A percentile compares a stretch with the other conserved stretches of the same genome.
Conservation (phyloP, 2,888 invertebrate genomes). For the Gasteruption jaculator region DNA sequence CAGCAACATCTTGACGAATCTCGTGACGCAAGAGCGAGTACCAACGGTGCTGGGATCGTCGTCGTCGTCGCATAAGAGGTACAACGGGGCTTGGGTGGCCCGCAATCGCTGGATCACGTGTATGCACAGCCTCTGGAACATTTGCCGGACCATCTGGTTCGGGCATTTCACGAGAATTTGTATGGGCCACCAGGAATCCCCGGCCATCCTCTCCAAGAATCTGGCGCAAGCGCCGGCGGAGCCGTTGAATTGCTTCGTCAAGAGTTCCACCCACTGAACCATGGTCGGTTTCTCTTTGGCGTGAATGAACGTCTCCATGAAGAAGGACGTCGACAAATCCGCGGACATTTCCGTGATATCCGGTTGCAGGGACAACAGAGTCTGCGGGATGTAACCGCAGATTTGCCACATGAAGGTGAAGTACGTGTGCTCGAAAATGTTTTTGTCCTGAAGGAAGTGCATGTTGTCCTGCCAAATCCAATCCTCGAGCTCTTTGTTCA, state of each 20-base stretch:
- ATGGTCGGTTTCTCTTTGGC: slow-evolving; percentile 97
- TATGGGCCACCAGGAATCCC: slow-evolving; percentile 94
- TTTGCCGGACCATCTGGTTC: slow-evolving; percentile 94
- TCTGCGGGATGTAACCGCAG: slow-evolving; percentile 89
- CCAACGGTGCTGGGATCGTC: slow-evolving; percentile 55
- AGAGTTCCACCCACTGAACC: slow-evolving; percentile 93
- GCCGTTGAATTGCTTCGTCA: slow-evolving; percentile 91
- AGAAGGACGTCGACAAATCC: slow-evolving; percentile 87
- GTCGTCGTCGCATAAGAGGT: slow-evolving; percentile 63
- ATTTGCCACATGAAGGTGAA: slow-evolving; percentile 98
- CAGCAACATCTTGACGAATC: slow-evolving; percentile 84
- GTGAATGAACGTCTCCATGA: slow-evolving; percentile 94
- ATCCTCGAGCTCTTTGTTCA: slow-evolving; percentile 79
- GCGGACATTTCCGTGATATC: slow-evolving; percentile 83
- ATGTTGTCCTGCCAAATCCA: slow-evolving; percentile 98
- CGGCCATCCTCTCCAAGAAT: slow-evolving; percentile 90
- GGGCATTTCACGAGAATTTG: slow-evolving; percentile 92
- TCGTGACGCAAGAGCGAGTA: slow-evolving; percentile 83
- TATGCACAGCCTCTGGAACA: slow-evolving; percentile 93
- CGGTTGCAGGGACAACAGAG: slow-evolving; percentile 70
- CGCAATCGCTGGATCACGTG: slow-evolving; percentile 87
- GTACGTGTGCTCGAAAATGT: slow-evolving; percentile 93
- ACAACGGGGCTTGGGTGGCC: slow-evolving; percentile 64
- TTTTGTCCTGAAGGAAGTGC: slow-evolving; percentile 91
- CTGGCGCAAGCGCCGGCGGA: slow-evolving; percentile 87